Conservation (phyloP, 2,797 vertebrate species). For the Micrastur ruficollis region DNA sequence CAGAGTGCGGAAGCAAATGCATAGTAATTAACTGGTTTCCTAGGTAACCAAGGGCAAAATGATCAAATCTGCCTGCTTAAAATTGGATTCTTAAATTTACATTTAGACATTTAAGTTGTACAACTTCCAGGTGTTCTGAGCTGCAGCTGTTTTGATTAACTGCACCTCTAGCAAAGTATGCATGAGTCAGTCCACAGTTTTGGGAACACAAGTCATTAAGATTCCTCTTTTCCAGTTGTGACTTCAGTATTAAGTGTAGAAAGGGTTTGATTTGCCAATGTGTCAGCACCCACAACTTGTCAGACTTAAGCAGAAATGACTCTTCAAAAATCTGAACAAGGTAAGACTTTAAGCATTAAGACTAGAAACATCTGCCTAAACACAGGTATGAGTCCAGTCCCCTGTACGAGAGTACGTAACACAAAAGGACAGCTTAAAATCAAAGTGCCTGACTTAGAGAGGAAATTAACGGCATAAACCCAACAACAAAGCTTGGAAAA, state of each 20-base stretch:
- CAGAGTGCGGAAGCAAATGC: conserved; percentile 32
- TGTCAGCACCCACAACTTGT: neutral
- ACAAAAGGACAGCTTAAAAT: neutral
- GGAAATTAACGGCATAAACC: neutral
- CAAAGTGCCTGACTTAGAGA: neutral
- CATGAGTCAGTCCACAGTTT: neutral
- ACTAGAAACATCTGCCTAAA: neutral
- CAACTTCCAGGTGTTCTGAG: neutral
- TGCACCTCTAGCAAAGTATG: neutral
- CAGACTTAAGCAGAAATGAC: neutral
- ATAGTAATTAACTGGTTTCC: conserved; percentile 61
- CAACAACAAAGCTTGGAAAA: neutral
- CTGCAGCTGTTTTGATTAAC: neutral
- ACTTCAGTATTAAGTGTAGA: neutral
- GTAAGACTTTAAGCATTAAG: neutral
- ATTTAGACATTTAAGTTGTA: neutral
- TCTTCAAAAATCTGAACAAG: neutral
- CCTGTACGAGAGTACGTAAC: neutral
- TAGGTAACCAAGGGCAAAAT: conserved; percentile 41
- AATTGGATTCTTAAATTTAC: conserved; percentile 24
- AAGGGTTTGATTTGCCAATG: neutral
- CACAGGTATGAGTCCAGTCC: neutral
- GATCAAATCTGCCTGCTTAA: conserved; percentile 34
- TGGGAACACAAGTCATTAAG: neutral
- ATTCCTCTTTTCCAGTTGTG: neutral